Evolutionary conservation across 1,140 invertebrate genomes (phyloP).

Genomic region (Saccostrea echinata): DNA sequence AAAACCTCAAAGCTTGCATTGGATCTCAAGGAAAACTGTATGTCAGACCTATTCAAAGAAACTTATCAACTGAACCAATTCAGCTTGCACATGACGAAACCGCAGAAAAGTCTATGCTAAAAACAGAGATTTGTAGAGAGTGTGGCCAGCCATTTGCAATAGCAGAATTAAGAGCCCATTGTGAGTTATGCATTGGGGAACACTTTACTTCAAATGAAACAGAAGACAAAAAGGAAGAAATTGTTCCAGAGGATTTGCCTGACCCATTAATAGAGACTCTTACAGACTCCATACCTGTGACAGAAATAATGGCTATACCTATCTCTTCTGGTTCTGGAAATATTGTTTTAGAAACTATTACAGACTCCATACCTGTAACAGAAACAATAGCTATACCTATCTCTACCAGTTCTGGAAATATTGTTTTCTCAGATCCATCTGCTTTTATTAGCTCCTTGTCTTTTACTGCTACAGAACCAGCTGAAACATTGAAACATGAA

Average conservation of each 20-base stretch:
- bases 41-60: not conserved
- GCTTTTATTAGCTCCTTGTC: not conserved
- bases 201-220: not conserved
- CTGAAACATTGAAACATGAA: slow-evolving; percentile 6
- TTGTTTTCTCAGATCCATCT: not conserved
- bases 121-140: not conserved
- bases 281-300: not conserved
- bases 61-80: not conserved
- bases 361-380: too few relatives aligned
- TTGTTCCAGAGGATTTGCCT: not conserved
- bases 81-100: not conserved
- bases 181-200: not conserved
- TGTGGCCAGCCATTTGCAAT: not conserved
- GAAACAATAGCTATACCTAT: not conserved
- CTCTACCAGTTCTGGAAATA: too few relatives aligned
- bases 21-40: not conserved
- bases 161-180: not conserved
- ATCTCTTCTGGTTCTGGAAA: too few relatives aligned
- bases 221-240: not conserved
- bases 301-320: too few relatives aligned
- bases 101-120: not conserved
- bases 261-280: not conserved
- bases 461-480: not conserved
- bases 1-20: too few relatives aligned
- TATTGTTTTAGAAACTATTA: too few relatives aligned